Percentiles rank a stretch among this genome's conserved stretches.
Conservation (phyloP, 2,113 vertebrate species). For the Phalacrocorax aristotelis region DNA sequence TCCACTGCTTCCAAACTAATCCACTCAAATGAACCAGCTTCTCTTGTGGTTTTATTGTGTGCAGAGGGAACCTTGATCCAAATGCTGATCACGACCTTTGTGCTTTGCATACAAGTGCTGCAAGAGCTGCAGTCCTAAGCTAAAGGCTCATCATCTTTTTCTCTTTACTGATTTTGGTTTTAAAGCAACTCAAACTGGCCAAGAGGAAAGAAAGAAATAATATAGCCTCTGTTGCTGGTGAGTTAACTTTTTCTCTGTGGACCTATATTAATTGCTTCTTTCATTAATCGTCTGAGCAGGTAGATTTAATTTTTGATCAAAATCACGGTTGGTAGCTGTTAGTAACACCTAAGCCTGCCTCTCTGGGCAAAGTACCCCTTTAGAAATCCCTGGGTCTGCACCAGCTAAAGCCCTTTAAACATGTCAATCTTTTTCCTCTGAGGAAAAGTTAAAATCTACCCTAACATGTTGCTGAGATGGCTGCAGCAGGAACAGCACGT, state of each 20-base stretch:
- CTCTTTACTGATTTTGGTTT: neutral
- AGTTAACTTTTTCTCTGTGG: neutral
- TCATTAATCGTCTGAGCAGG: neutral
- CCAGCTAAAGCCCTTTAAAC: neutral
- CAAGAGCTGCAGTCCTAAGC: neutral
- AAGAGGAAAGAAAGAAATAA: neutral
- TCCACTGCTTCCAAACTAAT: neutral
- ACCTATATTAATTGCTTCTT: neutral
- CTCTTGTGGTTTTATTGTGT: neutral
- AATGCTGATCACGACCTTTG: neutral
- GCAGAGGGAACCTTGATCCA: neutral
- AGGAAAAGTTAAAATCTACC: neutral
- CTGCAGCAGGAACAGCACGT: neutral
- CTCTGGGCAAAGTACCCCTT: neutral
- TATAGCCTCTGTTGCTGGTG: neutral
- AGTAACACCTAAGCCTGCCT: neutral
- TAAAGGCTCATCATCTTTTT: neutral
- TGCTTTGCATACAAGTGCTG: fast-evolving
- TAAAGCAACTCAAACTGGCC: neutral
- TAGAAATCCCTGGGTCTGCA: neutral
- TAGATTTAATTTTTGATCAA: slow-evolving; percentile 9
- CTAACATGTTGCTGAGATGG: neutral
- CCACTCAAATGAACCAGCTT: neutral
- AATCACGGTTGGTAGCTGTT: neutral
- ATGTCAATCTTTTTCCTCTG: neutral